Evolutionary conservation across 2,113 vertebrate species (phyloP), one percentile per base, ranked within the genome.

Genomic region (Serilophus lunatus): DNA sequence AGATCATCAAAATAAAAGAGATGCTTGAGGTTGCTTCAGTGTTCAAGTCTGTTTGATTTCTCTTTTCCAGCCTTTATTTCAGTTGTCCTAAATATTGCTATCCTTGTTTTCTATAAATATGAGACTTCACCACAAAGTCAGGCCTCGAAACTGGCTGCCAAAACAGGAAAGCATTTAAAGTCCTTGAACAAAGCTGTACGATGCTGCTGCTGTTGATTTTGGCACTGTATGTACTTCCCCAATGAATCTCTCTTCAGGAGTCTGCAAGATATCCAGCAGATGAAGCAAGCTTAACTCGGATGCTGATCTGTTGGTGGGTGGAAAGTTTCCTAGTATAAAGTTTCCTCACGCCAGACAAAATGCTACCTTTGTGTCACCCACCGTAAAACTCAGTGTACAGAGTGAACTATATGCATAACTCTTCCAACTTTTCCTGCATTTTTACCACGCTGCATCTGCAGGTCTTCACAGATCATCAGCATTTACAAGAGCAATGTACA

Each of bases 11-110:
- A 97, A 97, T 93, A 97, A 95, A 89, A 98, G 98, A 98, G 98
- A 98, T 98, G 98, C 97, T 98, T 97, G 98, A 97, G 97, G 98
- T 98, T 97, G 97, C 96, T 97, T 98, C 98, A 98, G 98, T 98
- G 97, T 98, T 98, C 97, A 98, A 98, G 97, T 98, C 88, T 97
- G 94, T 96, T 96, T 94, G 94, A 94, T 97, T 96, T 95, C 87
- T 97, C 95, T 98, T 96, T 98, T 97, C 97, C 97, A 98, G 98
- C 97, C 97, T 98, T 96, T 97, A 93, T 96, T 98, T 98, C 97
- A 95, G 96, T 97, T 97, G 97, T 98, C 94, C 97, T 97, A 96
- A 97, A 94, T 94, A 96, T 56, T 96, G 97, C 98, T 97, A 97
- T 95, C 97, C 96, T 98, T 96, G 95, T 97, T 97, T 97, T 86